Percentiles rank a stretch among this genome's conserved stretches.
Evolutionary conservation across 2,888 invertebrate species (phyloP).

Genomic region (Zygothrica quintamaculata): DNA sequence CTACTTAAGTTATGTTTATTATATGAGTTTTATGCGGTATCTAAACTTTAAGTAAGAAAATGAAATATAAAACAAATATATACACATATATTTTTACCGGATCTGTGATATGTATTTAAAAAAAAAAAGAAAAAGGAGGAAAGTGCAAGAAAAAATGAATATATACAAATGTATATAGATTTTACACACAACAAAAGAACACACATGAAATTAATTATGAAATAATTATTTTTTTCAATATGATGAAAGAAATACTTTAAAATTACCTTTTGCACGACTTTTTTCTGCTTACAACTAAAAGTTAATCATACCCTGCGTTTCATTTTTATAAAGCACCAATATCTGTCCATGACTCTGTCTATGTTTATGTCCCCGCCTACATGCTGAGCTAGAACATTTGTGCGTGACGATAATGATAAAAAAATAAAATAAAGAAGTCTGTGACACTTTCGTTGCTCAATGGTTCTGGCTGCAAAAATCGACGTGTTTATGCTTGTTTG

Average conservation of each 20-base stretch:
- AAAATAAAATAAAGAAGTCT: constrained; percentile 55
- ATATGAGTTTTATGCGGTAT: constrained; percentile 70
- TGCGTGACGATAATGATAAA: constrained; percentile 53
- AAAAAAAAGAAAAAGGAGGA: too few species aligned
- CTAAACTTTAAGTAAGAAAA: constrained; percentile 67
- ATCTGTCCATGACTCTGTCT: constrained; percentile 17
- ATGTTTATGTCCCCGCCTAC: constrained; percentile 25
- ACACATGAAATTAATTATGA: constrained; percentile 71
- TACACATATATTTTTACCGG: constrained; percentile 82
- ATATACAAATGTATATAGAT: constrained; percentile 50
- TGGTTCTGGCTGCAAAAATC: constrained; percentile 26
- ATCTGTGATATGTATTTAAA: constrained; percentile 85
- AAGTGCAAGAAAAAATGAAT: constrained; percentile 50
- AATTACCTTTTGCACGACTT: constrained; percentile 29
- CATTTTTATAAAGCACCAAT: too few species aligned
- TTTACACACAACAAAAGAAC: constrained; percentile 53
- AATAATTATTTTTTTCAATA: constrained; percentile 72
- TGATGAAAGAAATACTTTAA: constrained; percentile 60
- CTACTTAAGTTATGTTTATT: constrained; percentile 76
- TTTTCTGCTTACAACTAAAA: constrained; percentile 17
- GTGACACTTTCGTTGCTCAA: constrained; percentile 16
- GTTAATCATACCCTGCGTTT: constrained; percentile 1
- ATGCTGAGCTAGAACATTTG: constrained; percentile 18
- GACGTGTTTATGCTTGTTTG: constrained; percentile 78
- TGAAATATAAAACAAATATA: constrained; percentile 43